phyloP scores from a whole-genome alignment of 2,888 invertebrate genomes.

The Phaonia tiefii region DNA sequence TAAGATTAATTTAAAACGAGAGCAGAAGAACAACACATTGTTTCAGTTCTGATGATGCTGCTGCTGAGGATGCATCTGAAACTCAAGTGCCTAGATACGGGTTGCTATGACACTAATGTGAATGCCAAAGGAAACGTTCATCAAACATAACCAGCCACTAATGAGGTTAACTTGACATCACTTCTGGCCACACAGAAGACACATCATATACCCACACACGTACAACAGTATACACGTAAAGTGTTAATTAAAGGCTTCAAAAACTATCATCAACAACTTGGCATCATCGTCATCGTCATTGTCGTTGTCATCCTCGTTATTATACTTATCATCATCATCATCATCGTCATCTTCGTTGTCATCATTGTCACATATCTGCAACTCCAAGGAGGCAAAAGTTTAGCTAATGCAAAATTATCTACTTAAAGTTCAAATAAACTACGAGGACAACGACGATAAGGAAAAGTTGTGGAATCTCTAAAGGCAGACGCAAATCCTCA shows the following conservation, averaged over 20 bases:
- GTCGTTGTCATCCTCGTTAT: neutral
- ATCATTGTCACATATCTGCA: neutral
- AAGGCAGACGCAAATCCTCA: slow-evolving; percentile 1
- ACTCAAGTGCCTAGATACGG: slow-evolving; percentile 2
- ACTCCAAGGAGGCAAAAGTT: neutral
- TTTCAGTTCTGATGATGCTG: neutral
- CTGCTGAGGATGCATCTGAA: slow-evolving; percentile 2
- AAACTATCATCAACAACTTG: slow-evolving; percentile 33
- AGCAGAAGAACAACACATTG: neutral
- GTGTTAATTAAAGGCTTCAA: slow-evolving; percentile 55
- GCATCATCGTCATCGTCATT: neutral
- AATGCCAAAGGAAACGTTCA: slow-evolving; percentile 52
- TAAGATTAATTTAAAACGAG: slow-evolving; percentile 60
- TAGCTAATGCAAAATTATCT: no score
- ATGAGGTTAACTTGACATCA: slow-evolving; percentile 51
- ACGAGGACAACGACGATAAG: neutral
- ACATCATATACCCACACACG: no score
- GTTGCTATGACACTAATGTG: neutral
- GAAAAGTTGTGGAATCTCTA: neutral
- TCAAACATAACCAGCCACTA: slow-evolving; percentile 45
- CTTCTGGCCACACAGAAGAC: neutral
- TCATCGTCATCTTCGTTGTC: neutral
- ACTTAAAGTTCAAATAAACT: neutral
- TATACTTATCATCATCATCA: neutral
- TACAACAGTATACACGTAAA: slow-evolving; percentile 19